phyloP scores from a whole-genome alignment of 2,113 vertebrate genomes.

The Eidolon helvum region DNA sequence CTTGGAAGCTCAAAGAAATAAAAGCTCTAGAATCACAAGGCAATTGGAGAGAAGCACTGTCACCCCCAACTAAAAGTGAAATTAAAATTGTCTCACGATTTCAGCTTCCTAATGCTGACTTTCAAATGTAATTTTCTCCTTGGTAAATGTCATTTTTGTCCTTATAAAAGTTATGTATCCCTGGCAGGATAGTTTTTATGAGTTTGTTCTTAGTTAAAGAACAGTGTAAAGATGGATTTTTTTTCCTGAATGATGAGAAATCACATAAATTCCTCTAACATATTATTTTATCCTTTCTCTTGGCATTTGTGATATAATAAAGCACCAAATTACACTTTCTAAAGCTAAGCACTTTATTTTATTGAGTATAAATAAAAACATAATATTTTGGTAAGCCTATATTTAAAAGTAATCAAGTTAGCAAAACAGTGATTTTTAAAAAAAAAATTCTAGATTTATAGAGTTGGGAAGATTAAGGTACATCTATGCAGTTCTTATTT shows the following conservation, averaged over 20 bases:
- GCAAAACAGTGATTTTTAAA: not conserved
- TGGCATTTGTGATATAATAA: not conserved
- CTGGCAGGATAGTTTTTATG: not conserved
- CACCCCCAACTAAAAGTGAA: not conserved
- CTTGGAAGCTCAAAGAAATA: not conserved
- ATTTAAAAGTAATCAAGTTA: not conserved
- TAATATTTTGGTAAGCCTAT: not conserved
- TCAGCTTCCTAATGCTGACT: slow-evolving; percentile 12
- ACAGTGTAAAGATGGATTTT: not conserved
- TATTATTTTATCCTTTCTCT: slow-evolving; percentile 17
- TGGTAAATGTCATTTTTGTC: slow-evolving; percentile 23
- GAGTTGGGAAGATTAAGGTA: not conserved
- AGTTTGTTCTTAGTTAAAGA: not conserved
- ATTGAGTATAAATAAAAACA: not conserved
- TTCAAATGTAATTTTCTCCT: slow-evolving; percentile 2
- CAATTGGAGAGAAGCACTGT: not conserved
- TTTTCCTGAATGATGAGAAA: slow-evolving; percentile 23
- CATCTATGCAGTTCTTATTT: not conserved
- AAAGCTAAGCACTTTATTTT: not conserved
- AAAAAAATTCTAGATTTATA: not conserved
- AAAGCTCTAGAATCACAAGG: not conserved
- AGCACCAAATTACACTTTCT: not conserved
- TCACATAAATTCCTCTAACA: not conserved
- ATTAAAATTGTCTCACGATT: not conserved
- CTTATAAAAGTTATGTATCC: not conserved